phyloP scores from a whole-genome alignment of 2,888 invertebrate species.

The Cheilosia urbana region DNA sequence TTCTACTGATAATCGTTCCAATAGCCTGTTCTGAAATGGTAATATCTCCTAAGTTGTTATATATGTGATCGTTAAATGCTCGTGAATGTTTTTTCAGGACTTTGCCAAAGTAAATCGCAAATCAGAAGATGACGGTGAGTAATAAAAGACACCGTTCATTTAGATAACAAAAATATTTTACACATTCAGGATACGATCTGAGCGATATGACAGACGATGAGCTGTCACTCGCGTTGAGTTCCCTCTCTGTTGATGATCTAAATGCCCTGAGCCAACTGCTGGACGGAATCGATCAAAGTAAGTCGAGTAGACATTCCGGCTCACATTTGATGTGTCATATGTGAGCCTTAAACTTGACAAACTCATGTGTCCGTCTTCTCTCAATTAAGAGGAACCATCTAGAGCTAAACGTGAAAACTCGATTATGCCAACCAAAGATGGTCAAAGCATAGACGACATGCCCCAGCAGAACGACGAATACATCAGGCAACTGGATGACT shows the following conservation, averaged over 20 bases:
- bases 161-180: background rate
- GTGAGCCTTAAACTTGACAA: background rate
- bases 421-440: conserved; percentile 4
- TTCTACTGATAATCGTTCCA: background rate
- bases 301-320: conserved; percentile 6
- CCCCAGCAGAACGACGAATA: conserved; percentile 78
- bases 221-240: conserved; percentile 79
- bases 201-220: conserved; percentile 78
- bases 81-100: conserved; percentile 3
- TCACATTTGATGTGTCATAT: background rate
- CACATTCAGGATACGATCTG: background rate
- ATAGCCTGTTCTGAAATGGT: conserved; percentile 21
- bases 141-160: background rate
- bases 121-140: conserved; percentile 15
- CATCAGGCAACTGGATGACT: conserved; percentile 81
- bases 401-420: conserved; percentile 76
- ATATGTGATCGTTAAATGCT: too few relatives aligned
- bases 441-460: conserved; percentile 25
- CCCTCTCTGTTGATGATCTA: conserved; percentile 79
- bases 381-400: conserved; percentile 4
- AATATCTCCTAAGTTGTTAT: background rate
- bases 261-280: conserved; percentile 78
- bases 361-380: too few relatives aligned
- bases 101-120: background rate
- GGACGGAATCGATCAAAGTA: conserved; percentile 74